Conservation (phyloP, 2,888 invertebrate genomes). For the Drosophila ezoana region DNA sequence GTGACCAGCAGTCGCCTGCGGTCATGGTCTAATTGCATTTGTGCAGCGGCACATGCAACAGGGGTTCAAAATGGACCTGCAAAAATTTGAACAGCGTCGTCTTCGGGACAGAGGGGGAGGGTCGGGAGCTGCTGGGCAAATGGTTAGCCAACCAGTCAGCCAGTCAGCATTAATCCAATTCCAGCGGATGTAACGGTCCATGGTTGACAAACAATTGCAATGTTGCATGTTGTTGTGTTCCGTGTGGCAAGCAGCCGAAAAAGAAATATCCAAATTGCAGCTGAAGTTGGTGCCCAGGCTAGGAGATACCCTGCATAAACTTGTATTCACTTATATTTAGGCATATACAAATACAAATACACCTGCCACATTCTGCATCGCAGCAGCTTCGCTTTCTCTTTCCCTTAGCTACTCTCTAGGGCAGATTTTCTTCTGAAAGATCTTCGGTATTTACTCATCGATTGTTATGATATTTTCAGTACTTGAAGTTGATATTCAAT, state of each 20-base stretch:
- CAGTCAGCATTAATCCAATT: constrained; percentile 71
- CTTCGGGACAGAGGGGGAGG: neutral
- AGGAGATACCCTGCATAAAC: neutral
- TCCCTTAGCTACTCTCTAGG: no score
- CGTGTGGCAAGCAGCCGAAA: constrained; percentile 31
- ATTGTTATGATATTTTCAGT: no score
- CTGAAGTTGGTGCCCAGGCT: neutral
- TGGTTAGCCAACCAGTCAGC: constrained; percentile 48
- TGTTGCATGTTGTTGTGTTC: constrained; percentile 43
- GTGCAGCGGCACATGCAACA: constrained; percentile 43
- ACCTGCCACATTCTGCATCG: no score
- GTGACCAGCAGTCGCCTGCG: constrained; percentile 14
- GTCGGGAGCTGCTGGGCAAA: neutral
- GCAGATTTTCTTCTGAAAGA: no score
- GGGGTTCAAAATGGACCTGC: constrained; percentile 76
- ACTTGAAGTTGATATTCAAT: no score
- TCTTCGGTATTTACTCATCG: no score
- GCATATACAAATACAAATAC: no score
- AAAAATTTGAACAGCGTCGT: constrained; percentile 60
- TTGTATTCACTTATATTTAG: no score
- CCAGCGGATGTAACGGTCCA: constrained; percentile 83
- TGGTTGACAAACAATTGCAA: constrained; percentile 82
- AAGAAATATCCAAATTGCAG: neutral
- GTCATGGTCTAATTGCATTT: constrained; percentile 83
- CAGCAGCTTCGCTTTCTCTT: no score